Base-by-base conservation (phyloP, 1,140 invertebrate species). In the Lordiphosa stackelbergi region DNA sequence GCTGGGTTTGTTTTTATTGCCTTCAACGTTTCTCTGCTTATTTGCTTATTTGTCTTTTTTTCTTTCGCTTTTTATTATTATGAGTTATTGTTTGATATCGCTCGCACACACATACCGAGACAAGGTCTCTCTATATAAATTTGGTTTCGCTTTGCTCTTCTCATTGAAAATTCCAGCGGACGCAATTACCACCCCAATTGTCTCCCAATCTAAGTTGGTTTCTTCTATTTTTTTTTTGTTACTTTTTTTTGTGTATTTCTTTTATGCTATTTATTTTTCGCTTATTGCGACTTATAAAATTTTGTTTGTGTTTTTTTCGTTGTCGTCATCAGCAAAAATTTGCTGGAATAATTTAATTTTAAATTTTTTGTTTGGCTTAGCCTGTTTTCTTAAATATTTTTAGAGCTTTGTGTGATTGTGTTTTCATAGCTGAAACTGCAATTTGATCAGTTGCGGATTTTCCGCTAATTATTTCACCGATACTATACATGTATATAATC, bases 221-320 rank as follows among this genome's bases (percentile, higher is more conserved):
- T 42, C 13, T 10, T 68, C 13, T 45, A 49, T 42, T 48, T 42
- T 61, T 34, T 24, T 42, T 48, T 42, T n/a, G n/a, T n/a, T n/a
- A n/a, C n/a, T n/a, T 61, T 34, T 24, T 55, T 56, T 57, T 46
- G 31, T 47, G 13, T 47, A 59, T 69, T 61, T 54, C 31, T 53
- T 41, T 58, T 31, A 52, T 52, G 54, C 54, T 78, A 72, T 78
- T 74, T 78, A 68, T 59, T 81, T 79, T 81, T 55, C 66, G 75
- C 71, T 81, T 79, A 81, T 75, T 79, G 74, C 74, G 75, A 81
- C 74, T 74, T 81, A 71, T 62, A 75, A 71, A 61, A 79, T 38
- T 22, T n/a, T 41, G 42, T 28, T 74, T 74, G 53, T 56, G 22
- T 24, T 24, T 69, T 53, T 62, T 52, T 41, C 46, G 54, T 54